Percentiles rank a stretch among this genome's conserved stretches.
Conservation (phyloP, 2,888 invertebrate species). For the Chymomyza fuscimana region DNA sequence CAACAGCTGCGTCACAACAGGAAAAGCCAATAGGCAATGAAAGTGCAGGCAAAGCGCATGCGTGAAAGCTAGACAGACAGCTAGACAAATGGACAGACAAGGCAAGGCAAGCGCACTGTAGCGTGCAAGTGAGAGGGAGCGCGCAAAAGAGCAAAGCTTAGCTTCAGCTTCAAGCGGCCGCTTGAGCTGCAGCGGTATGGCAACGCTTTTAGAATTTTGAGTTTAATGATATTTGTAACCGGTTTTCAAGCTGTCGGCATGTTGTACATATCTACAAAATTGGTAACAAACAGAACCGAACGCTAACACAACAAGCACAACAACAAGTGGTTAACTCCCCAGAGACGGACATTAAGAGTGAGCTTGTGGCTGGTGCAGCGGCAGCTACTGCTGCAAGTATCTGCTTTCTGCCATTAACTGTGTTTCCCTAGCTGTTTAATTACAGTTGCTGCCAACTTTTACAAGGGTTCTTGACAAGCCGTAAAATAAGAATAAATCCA, state of each 20-base stretch:
- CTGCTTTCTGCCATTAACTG: constrained; percentile 5
- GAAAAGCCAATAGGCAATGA: constrained; percentile 40
- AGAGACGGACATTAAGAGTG: constrained; percentile 31
- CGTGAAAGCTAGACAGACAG: not conserved
- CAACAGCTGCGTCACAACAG: constrained; percentile 28
- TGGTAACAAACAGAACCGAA: not conserved
- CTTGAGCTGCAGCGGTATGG: constrained; percentile 24
- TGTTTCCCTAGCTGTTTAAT: constrained; percentile 1
- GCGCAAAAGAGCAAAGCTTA: not conserved
- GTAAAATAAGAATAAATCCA: not conserved
- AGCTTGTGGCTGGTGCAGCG: constrained; percentile 53
- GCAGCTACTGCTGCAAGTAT: constrained; percentile 46
- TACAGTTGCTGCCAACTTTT: not conserved
- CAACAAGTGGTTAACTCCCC: not conserved
- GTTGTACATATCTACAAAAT: not conserved
- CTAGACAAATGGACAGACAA: not conserved
- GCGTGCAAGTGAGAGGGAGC: not conserved
- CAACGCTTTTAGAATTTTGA: constrained; percentile 59
- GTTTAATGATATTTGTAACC: constrained; percentile 65
- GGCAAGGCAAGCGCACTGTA: not conserved
- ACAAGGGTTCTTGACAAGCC: not conserved
- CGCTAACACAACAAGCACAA: constrained; percentile 2
- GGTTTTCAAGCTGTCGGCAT: constrained; percentile 49
- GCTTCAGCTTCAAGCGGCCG: not conserved
- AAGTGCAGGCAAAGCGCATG: not conserved